Evolutionary conservation across 2,888 invertebrate genomes (phyloP).

Genomic region (Adelphocoris suturalis): DNA sequence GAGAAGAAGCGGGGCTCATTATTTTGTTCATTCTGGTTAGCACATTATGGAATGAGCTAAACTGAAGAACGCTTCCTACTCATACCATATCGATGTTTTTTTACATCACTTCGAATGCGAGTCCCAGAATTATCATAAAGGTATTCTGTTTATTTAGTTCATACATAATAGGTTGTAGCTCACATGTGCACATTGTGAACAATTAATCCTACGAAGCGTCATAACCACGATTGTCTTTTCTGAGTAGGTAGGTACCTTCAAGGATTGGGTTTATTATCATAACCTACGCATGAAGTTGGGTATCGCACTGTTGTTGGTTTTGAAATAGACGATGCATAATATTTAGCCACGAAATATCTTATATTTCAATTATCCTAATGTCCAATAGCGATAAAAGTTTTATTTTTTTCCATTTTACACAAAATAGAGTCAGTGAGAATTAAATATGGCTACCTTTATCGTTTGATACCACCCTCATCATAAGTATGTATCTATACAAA

Average conservation of each 20-base stretch:
- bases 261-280: background rate
- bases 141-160: background rate
- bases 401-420: background rate
- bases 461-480: background rate
- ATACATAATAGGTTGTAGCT: background rate
- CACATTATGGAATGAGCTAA: constrained; percentile 31
- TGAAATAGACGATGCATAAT: background rate
- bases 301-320: background rate
- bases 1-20: constrained; percentile 66
- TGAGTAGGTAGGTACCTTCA: too few species aligned
- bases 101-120: background rate
- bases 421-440: background rate
- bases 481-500: background rate
- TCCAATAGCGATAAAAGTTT: background rate
- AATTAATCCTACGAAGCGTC: constrained; percentile 60
- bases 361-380: background rate
- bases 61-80: constrained; percentile 53
- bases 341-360: background rate
- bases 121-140: background rate
- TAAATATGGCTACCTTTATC: background rate
- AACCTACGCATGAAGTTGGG: background rate
- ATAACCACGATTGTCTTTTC: constrained; percentile 65
- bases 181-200: background rate
- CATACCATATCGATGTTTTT: constrained; percentile 38
- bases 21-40: constrained; percentile 37